Conservation (phyloP, 2,113 vertebrate species). For the Hippotragus niger region DNA sequence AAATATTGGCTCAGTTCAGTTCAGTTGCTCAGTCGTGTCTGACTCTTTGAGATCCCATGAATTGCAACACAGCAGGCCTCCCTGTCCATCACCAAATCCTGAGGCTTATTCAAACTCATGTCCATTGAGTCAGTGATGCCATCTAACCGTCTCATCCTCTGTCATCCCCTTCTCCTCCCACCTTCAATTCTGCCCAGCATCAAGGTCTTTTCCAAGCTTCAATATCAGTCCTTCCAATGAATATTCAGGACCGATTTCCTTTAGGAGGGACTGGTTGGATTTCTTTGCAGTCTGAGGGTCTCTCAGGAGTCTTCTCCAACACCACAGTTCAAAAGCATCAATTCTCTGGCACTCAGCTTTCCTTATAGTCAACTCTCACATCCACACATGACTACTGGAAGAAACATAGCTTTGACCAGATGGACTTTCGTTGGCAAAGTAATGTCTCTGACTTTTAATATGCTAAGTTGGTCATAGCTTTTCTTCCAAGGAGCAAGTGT, state of each 20-base stretch:
- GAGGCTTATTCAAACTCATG: not conserved
- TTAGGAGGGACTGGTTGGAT: not conserved
- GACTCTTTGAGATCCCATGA: not conserved
- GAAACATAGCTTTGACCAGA: not conserved
- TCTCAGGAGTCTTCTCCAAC: not conserved
- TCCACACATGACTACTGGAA: not conserved
- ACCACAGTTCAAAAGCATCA: not conserved
- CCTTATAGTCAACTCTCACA: not conserved
- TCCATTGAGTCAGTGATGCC: not conserved
- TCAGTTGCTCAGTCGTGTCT: not conserved
- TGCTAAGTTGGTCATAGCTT: not conserved
- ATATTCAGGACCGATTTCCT: not conserved
- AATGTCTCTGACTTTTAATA: not conserved
- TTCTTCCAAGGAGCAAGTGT: not conserved
- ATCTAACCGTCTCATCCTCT: not conserved
- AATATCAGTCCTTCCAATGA: not conserved
- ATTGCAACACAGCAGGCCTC: not conserved
- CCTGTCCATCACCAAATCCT: not conserved
- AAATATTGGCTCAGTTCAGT: not conserved
- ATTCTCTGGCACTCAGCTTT: accelerated
- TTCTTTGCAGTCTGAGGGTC: too few relatives aligned
- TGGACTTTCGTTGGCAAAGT: not conserved
- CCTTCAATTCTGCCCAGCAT: not conserved
- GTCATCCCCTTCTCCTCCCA: not conserved
- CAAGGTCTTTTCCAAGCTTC: not conserved